phyloP scores from a whole-genome alignment of 2,797 vertebrate species.

The Yasuhikotakia modesta region DNA sequence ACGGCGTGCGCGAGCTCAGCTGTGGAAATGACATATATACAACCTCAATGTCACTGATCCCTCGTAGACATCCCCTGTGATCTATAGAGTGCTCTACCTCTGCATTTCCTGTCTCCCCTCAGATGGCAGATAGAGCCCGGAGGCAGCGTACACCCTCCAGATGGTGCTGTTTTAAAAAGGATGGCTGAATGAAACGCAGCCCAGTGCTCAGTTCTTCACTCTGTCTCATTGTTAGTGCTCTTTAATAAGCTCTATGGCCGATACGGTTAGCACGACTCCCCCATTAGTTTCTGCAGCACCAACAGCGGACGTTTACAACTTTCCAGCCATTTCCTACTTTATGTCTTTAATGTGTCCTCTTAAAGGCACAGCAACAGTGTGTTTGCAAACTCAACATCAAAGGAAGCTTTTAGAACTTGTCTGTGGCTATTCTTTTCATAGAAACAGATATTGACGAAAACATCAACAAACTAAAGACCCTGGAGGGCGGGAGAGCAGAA shows the following conservation, averaged over 20 bases:
- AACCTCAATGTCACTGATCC: conserved; percentile 23
- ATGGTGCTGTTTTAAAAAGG: conserved; percentile 64
- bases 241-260: conserved; percentile 3
- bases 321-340: conserved; percentile 12
- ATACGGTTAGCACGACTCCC: conserved; percentile 7
- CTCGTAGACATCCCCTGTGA: background rate
- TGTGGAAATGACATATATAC: conserved; percentile 35
- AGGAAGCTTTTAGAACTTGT: conserved; percentile 37
- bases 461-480: conserved; percentile 55
- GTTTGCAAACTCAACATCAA: conserved; percentile 21
- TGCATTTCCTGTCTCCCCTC: background rate
- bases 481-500: conserved; percentile 34
- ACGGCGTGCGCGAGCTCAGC: conserved; percentile 5
- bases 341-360: background rate
- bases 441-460: conserved; percentile 55
- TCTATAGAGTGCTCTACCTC: background rate
- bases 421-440: conserved; percentile 46
- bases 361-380: background rate
- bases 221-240: conserved; percentile 13
- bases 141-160: conserved; percentile 54
- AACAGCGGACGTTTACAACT: conserved; percentile 22
- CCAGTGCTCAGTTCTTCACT: conserved; percentile 2
- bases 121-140: conserved; percentile 20
- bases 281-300: conserved; percentile 10
- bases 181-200: conserved; percentile 21